These are phyloP conservation scores for Poeciliopsis turrubarensis DNA, from an alignment of 2,113 vertebrate genomes.

Conservation along the genomic window DNA sequence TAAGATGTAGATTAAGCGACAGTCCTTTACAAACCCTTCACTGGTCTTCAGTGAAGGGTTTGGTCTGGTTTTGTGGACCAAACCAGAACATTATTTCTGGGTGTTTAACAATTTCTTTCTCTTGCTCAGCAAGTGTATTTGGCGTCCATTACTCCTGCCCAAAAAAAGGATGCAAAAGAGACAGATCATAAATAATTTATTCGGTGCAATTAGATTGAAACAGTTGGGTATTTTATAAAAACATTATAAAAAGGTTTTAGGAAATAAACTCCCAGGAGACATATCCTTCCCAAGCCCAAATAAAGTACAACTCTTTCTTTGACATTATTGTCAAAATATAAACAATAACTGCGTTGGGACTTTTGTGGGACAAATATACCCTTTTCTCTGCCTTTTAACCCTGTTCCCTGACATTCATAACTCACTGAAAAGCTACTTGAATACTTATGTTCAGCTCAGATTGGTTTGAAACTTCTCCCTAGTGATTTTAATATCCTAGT, in stretches of 20 bases:
- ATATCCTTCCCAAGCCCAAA: neutral
- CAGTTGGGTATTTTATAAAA: neutral
- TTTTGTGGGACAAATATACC: neutral
- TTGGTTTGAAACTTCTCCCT: neutral
- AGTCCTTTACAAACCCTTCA: neutral
- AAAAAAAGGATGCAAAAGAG: neutral
- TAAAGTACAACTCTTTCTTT: neutral
- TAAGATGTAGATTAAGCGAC: too few relatives aligned
- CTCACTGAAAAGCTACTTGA: neutral
- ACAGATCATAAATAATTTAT: conserved; percentile 38
- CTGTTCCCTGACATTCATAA: conserved; percentile 1
- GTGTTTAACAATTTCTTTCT: neutral
- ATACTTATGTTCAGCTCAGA: neutral
- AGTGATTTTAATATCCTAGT: neutral
- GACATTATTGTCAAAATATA: neutral
- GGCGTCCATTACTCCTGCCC: neutral
- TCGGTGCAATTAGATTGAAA: conserved; percentile 25
- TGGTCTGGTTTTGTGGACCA: neutral
- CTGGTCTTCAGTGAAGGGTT: neutral
- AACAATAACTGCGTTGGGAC: neutral
- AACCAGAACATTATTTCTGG: neutral
- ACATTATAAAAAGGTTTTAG: conserved; percentile 25
- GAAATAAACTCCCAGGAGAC: neutral
- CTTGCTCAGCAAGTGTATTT: neutral
- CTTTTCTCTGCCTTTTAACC: neutral